Conservation (phyloP, 37 sponge, comb jelly and placozoan genomes). For the Chondrilla cf. caribensis region DNA sequence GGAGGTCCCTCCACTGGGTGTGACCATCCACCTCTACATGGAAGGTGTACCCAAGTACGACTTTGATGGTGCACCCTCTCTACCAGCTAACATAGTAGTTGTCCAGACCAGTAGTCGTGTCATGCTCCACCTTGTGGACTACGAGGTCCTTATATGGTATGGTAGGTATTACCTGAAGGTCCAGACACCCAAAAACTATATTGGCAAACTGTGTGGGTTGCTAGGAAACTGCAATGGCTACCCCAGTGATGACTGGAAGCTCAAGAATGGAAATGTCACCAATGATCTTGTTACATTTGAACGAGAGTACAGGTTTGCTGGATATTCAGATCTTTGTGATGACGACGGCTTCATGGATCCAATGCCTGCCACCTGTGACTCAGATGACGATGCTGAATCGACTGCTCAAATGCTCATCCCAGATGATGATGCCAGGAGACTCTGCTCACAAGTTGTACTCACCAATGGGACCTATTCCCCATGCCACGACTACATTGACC, state of each 20-base stretch:
- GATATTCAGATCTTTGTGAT: not conserved
- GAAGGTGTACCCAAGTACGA: too few relatives aligned
- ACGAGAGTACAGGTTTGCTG: not conserved
- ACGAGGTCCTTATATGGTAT: not conserved
- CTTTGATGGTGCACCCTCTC: too few relatives aligned
- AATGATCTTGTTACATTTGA: not conserved
- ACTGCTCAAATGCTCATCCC: too few relatives aligned
- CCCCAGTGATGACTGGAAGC: not conserved
- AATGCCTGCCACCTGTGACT: not conserved
- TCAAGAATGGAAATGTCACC: not conserved
- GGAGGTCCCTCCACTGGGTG: not conserved
- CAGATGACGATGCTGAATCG: too few relatives aligned
- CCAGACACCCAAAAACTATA: not conserved
- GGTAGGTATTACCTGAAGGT: slow-evolving; percentile 9
- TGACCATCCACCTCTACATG: not conserved
- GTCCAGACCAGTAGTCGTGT: not conserved
- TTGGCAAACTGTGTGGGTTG: not conserved
- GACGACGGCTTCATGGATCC: not conserved
- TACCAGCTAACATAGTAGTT: not conserved
- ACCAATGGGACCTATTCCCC: not conserved
- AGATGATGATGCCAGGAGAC: not conserved
- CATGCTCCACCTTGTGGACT: not conserved
- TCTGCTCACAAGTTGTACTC: not conserved
- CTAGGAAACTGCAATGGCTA: slow-evolving; percentile 5
- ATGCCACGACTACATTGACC: not conserved